Percentiles rank a stretch among this genome's conserved stretches.
These are phyloP conservation scores for Pipa parva DNA, from an alignment of 2,113 vertebrate genomes.

Conservation along the genomic window DNA sequence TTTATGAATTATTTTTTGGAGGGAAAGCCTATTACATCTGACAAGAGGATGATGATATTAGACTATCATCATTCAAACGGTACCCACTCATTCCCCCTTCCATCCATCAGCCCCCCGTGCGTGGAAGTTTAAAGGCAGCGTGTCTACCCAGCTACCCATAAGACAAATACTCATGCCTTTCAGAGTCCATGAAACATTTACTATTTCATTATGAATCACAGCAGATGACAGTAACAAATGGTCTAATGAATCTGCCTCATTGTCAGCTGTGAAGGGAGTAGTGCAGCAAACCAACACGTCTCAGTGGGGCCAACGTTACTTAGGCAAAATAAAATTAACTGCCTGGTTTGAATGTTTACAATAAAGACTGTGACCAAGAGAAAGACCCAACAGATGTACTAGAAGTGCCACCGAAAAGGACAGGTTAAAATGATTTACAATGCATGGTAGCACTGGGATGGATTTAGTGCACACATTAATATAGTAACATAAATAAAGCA, in stretches of 20 bases:
- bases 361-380: neutral
- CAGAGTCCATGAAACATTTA: conserved; percentile 99
- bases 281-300: conserved; percentile 74
- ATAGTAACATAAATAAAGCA: too few species aligned
- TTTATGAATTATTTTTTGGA: conserved; percentile 99
- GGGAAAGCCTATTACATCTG: conserved; percentile 99
- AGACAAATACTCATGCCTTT: conserved; percentile 95
- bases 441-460: too few species aligned
- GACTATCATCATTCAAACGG: conserved; percentile 98
- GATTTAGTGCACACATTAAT: too few species aligned
- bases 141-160: conserved; percentile 84
- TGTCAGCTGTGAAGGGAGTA: conserved; percentile 84
- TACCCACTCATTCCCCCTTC: conserved; percentile 86
- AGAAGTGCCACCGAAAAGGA: neutral
- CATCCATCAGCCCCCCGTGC: conserved; percentile 89
- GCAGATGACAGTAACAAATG: conserved; percentile 97
- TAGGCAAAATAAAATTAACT: conserved; percentile 1
- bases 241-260: conserved; percentile 98
- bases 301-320: conserved; percentile 27
- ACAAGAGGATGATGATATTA: conserved; percentile 99
- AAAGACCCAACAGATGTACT: neutral
- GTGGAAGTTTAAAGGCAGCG: conserved; percentile 71
- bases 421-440: too few species aligned
- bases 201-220: conserved; percentile 98
- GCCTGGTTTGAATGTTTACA: neutral